A percentile compares a stretch with the other conserved stretches of the same genome.
phyloP scores from a whole-genome alignment of 53 echinoderm and acorn worm genomes.

The Antedon mediterranea region DNA sequence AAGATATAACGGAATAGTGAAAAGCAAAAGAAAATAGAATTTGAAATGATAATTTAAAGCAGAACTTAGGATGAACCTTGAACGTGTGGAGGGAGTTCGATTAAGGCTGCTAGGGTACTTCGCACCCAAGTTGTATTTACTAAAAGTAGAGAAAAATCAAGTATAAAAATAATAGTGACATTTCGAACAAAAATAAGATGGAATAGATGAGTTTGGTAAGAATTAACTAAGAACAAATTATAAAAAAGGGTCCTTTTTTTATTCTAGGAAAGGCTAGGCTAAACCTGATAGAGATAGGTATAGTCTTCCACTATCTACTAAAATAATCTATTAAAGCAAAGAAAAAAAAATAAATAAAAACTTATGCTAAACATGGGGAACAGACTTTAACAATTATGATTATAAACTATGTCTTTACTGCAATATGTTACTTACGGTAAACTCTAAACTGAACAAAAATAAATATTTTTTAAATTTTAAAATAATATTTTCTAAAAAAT shows the following conservation, averaged over 20 bases:
- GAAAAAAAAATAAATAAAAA: neutral
- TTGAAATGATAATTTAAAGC: neutral
- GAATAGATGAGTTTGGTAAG: neutral
- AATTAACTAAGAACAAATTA: neutral
- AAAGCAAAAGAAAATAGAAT: neutral
- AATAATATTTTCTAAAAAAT: too few species aligned
- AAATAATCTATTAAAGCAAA: neutral
- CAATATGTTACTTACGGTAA: too few species aligned
- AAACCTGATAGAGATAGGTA: too few species aligned
- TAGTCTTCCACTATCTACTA: too few species aligned
- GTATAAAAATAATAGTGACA: neutral
- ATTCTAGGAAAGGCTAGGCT: too few species aligned
- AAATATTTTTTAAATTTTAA: too few species aligned
- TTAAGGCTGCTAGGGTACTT: neutral
- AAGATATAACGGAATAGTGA: neutral
- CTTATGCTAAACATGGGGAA: too few species aligned
- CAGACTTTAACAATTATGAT: too few species aligned
- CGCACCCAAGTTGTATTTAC: neutral
- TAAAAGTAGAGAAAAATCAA: neutral
- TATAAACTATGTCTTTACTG: too few species aligned
- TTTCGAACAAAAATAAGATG: neutral
- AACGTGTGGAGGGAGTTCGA: neutral
- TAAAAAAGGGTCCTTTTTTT: too few species aligned
- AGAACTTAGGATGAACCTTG: neutral
- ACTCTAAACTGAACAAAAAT: too few species aligned